Evolutionary conservation across 2,113 vertebrate genomes (phyloP).

Genomic region (Ancistrus triradiatus): DNA sequence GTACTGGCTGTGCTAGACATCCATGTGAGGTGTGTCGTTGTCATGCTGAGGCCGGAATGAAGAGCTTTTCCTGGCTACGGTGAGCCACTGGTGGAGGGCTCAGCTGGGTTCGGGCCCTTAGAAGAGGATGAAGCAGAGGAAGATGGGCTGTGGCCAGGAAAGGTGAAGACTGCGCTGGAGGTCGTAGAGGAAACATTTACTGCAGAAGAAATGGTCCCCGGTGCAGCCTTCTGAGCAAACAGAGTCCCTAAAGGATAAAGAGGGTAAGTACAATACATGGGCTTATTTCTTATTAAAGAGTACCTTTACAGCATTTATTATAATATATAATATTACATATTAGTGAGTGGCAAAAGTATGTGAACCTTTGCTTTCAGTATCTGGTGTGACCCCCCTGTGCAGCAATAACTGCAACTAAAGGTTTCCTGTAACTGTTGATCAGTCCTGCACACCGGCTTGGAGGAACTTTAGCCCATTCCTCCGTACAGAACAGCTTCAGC

Average conservation of each 20-base stretch:
- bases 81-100: slow-evolving; percentile 64
- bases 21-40: slow-evolving; percentile 59
- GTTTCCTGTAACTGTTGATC: no score
- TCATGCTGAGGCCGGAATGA: slow-evolving; percentile 37
- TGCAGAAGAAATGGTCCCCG: slow-evolving; percentile 45
- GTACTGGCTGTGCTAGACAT: slow-evolving; percentile 67
- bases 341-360: no score
- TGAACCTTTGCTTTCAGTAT: no score
- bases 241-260: slow-evolving; percentile 61
- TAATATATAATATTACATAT: no score
- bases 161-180: slow-evolving; percentile 59
- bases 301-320: no score
- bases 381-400: no score
- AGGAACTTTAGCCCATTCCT: no score
- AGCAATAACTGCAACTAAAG: no score
- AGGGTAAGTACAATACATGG: not conserved
- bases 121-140: slow-evolving; percentile 63
- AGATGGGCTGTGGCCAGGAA: slow-evolving; percentile 68
- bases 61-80: slow-evolving; percentile 64
- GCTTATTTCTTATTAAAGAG: no score
- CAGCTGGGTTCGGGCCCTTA: slow-evolving; percentile 66
- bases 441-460: no score
- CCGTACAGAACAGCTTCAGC: no score
- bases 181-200: slow-evolving; percentile 54
- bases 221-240: slow-evolving; percentile 69